These are phyloP conservation scores for Arctocebus calabarensis DNA, from an alignment of 2,797 vertebrate genomes.

Conservation along the genomic window DNA sequence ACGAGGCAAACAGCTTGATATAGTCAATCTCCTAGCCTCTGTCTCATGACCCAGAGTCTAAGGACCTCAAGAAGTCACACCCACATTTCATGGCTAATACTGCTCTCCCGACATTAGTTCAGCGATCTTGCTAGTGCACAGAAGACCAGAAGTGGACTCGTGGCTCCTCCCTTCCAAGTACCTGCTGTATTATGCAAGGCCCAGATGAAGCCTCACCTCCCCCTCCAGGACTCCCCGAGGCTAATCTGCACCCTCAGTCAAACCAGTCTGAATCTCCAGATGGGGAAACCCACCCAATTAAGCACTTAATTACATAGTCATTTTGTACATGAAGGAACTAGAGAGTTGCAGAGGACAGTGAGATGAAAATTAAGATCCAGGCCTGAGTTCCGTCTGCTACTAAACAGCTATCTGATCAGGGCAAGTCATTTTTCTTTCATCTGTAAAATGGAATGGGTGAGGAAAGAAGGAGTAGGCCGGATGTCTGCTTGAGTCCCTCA, in stretches of 20 bases:
- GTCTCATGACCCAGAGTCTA: not conserved
- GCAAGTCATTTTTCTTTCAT: not conserved
- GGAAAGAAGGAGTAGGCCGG: not conserved
- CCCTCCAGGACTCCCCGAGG: not conserved
- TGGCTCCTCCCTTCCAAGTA: not conserved
- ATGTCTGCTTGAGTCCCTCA: not conserved
- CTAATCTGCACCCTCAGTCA: not conserved
- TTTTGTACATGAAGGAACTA: not conserved
- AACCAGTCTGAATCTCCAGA: not conserved
- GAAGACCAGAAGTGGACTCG: not conserved
- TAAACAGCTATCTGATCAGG: not conserved
- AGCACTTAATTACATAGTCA: not conserved
- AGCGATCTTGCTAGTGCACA: not conserved
- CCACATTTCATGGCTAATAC: not conserved
- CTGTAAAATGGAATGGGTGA: not conserved
- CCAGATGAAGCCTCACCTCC: not conserved
- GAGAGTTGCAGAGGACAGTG: not conserved
- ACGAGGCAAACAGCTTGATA: not conserved
- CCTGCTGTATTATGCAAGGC: not conserved
- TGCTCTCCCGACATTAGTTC: not conserved
- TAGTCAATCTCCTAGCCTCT: not conserved
- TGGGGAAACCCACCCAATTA: not conserved
- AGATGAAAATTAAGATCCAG: not conserved
- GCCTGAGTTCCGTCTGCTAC: not conserved
- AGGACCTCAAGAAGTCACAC: not conserved